Evolutionary conservation across 2,797 vertebrate species (phyloP), one percentile per base, ranked within the genome.

Genomic region (Halcyon smyrnensis): DNA sequence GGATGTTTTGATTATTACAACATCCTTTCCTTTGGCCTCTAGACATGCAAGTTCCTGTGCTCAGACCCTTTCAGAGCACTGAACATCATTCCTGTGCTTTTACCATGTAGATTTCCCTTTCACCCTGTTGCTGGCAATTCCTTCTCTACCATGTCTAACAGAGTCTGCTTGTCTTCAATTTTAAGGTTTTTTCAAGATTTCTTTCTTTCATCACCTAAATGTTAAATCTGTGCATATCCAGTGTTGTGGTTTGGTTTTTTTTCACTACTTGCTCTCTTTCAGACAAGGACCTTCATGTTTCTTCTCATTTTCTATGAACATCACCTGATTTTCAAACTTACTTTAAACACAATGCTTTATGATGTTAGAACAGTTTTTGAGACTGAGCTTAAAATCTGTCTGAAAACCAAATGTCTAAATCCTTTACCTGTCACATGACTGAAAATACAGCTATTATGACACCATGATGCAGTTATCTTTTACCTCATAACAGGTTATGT

Each of bases 1-100:
- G 50, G 15, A 71, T 91, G 59, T 93, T 91, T 91, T 56, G 28
- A 82, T 69, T 82, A 89, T 93, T 93, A 78, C 82, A 76, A 36
- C 59, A 91, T 76, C 71, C 50, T 87, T 89, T 82, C 67, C 63
- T 82, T 81, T 87, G 56, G 79, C 75, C 21, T 79, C 21, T 54
- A 87, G 34, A 81, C 30, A 74, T 8, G 34, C 28, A 87, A 46
- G 67, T 75, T 84, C 27, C 53, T 75, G 27, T 84, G 67, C 51
- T 91, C 11, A 39, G 53, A 84, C 36, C 12, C 23, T 11, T 78
- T 71, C 39, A 50, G 51, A 79, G 54, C 15, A 63, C 24, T 68
- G n/a, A 30, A 87, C 36, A 56, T 43, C 18, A n/a, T 20, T 84
- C 48, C 51, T 59, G 6, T 84, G n/a, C 12, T 89, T 93, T 87